phyloP scores from a whole-genome alignment of 1,140 invertebrate genomes.

The Chionoecetes opilio region DNA sequence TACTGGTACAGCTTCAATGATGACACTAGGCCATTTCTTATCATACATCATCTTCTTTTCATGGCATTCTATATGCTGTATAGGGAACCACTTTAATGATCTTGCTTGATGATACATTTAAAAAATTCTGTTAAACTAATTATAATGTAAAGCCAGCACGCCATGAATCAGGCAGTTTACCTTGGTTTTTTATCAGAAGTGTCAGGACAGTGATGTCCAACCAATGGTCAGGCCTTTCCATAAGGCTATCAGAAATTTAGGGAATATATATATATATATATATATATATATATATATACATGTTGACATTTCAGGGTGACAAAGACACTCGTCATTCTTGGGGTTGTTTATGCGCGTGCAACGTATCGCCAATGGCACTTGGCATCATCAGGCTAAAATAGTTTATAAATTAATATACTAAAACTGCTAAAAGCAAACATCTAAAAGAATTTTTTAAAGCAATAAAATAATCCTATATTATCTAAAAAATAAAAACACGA shows the following conservation, averaged over 20 bases:
- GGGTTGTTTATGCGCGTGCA: too few species aligned
- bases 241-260: background rate
- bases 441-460: too few species aligned
- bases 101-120: background rate
- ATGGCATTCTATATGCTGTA: constrained; percentile 34
- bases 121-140: background rate
- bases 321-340: too few species aligned
- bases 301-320: too few species aligned
- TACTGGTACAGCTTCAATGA: constrained; percentile 43
- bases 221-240: background rate
- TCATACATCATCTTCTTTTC: background rate
- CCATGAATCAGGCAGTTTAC: background rate
- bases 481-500: too few species aligned
- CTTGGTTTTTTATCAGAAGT: background rate
- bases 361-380: too few species aligned
- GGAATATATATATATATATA: too few species aligned
- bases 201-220: constrained; percentile 28
- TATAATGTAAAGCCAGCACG: background rate
- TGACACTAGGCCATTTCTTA: constrained; percentile 21
- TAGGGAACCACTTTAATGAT: constrained; percentile 10
- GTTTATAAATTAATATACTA: too few species aligned
- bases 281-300: too few species aligned
- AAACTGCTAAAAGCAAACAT: too few species aligned
- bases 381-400: too few species aligned
- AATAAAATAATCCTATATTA: too few species aligned